Conservation (phyloP, 2,113 vertebrate species). For the Coregonus clupeaformis region DNA sequence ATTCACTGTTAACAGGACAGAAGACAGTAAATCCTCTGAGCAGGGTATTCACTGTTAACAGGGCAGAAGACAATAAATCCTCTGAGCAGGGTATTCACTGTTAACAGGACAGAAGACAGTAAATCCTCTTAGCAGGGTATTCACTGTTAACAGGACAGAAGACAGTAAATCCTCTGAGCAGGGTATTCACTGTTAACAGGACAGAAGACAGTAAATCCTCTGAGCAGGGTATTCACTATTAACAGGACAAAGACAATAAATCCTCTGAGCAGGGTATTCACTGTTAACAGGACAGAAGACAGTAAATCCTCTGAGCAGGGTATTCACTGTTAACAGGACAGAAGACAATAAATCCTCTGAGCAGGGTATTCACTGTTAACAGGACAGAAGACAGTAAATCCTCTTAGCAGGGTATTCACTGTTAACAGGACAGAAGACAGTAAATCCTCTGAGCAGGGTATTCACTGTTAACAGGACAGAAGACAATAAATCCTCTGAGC, state of each 20-base stretch:
- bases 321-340: slow-evolving; percentile 11
- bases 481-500: slow-evolving; percentile 69
- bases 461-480: slow-evolving; percentile 73
- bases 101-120: neutral
- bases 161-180: neutral
- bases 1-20: neutral
- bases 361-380: slow-evolving; percentile 86
- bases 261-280: slow-evolving; percentile 81
- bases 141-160: neutral
- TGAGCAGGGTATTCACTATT: slow-evolving; percentile 80
- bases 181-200: slow-evolving; percentile 1
- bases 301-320: neutral
- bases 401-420: slow-evolving; percentile 91
- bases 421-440: slow-evolving; percentile 17
- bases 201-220: slow-evolving; percentile 26
- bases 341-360: slow-evolving; percentile 79
- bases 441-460: slow-evolving; percentile 83
- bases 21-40: neutral
- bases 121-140: neutral
- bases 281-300: slow-evolving; percentile 62
- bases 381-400: slow-evolving; percentile 32
- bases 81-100: neutral
- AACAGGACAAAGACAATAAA: slow-evolving; percentile 6
- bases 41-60: neutral
- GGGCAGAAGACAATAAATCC: neutral